phyloP scores from a whole-genome alignment of 2,797 vertebrate species.

The Bryconaethiops microstoma region DNA sequence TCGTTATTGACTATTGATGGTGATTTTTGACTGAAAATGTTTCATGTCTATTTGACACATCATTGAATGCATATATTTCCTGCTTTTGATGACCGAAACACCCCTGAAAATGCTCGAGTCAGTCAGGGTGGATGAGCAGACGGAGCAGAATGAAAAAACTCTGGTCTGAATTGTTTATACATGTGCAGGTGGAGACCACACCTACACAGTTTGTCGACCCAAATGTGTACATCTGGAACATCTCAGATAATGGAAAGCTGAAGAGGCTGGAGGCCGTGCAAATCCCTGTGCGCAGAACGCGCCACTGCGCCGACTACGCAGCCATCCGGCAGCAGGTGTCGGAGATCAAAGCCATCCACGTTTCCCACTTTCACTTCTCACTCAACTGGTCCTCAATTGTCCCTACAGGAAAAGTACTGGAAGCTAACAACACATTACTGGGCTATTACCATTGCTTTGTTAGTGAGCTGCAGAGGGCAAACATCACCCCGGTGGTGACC shows the following conservation, averaged over 20 bases:
- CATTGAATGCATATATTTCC: no score
- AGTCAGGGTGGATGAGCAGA: background rate
- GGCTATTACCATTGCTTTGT: constrained; percentile 89
- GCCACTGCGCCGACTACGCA: constrained; percentile 86
- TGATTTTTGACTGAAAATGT: no score
- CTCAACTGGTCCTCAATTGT: constrained; percentile 91
- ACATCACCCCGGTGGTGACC: constrained; percentile 90
- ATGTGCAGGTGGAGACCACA: constrained; percentile 84
- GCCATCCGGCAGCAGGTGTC: constrained; percentile 83
- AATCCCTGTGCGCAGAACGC: constrained; percentile 63
- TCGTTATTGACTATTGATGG: no score
- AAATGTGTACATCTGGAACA: constrained; percentile 91
- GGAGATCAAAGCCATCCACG: constrained; percentile 80
- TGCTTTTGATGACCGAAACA: background rate
- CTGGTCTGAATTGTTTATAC: constrained; percentile 13
- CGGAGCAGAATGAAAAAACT: background rate
- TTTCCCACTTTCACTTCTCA: constrained; percentile 92
- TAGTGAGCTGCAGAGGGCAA: constrained; percentile 85
- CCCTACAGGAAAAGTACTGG: constrained; percentile 81
- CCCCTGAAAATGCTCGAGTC: background rate
- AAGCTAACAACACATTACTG: constrained; percentile 84
- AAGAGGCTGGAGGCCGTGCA: constrained; percentile 79
- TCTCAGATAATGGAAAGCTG: constrained; percentile 85
- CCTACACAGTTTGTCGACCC: constrained; percentile 89
- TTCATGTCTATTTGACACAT: no score